Conservation (phyloP, 2,888 invertebrate genomes). For the Chelonus formosanus region DNA sequence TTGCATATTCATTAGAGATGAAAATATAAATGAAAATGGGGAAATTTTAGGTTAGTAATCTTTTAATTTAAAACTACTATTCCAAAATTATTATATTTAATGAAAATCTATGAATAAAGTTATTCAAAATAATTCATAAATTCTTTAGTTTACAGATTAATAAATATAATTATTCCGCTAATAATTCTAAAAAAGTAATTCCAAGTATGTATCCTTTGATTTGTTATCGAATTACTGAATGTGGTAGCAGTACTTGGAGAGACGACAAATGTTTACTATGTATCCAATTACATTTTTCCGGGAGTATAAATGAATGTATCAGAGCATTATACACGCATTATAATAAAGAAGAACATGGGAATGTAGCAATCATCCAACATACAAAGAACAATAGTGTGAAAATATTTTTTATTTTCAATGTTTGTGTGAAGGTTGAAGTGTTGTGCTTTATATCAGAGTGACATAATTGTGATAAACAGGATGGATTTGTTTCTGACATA, state of each 20-base stretch:
- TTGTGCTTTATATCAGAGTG: constrained; percentile 8
- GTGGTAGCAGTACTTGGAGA: neutral
- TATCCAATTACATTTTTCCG: constrained; percentile 24
- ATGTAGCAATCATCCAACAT: constrained; percentile 6
- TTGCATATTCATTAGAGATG: too few relatives aligned
- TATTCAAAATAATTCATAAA: too few relatives aligned
- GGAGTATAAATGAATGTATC: constrained; percentile 9
- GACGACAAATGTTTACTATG: constrained; percentile 18
- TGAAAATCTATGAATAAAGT: too few relatives aligned
- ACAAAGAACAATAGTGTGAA: constrained; percentile 8
- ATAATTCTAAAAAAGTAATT: too few relatives aligned
- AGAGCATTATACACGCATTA: neutral
- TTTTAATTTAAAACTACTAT: too few relatives aligned
- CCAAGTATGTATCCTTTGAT: neutral
- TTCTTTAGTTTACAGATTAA: too few relatives aligned
- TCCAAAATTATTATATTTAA: too few relatives aligned
- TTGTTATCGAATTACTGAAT: constrained; percentile 4
- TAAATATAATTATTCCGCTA: too few relatives aligned
- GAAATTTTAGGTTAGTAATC: too few relatives aligned
- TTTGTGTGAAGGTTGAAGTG: neutral
- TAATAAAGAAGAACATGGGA: constrained; percentile 14
- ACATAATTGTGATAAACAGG: constrained; percentile 22
- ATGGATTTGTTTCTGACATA: constrained; percentile 8
- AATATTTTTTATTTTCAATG: constrained; percentile 2
- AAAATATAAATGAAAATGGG: too few relatives aligned